These are phyloP conservation scores for Melinaea marsaeus DNA, from an alignment of 2,888 invertebrate species.

Conservation along the genomic window DNA sequence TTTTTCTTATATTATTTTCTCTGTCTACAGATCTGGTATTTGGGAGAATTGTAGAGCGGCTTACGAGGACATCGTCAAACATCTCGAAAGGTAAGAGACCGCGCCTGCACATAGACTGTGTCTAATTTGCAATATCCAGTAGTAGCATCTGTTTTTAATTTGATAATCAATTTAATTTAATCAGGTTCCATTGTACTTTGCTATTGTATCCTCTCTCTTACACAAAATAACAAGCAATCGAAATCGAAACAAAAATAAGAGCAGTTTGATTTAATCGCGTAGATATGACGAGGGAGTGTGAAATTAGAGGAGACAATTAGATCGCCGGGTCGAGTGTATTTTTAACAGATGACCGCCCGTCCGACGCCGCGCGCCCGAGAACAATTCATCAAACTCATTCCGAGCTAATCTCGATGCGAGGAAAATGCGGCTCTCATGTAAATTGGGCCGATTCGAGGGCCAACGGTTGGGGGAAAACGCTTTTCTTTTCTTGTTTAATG, in stretches of 20 bases:
- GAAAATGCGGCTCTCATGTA: conserved; percentile 79
- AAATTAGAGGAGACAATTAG: conserved; percentile 78
- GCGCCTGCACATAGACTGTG: too few relatives aligned
- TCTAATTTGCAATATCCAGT: too few relatives aligned
- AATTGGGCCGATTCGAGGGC: conserved; percentile 76
- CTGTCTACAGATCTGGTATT: conserved; percentile 86
- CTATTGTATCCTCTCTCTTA: background rate
- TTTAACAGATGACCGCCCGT: conserved; percentile 76
- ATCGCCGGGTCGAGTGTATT: conserved; percentile 77
- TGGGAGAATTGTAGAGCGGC: conserved; percentile 97
- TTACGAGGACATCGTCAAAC: conserved; percentile 96
- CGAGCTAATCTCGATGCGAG: conserved; percentile 76
- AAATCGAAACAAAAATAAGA: conserved; percentile 14
- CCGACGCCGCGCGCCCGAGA: conserved; percentile 53
- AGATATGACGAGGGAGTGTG: conserved; percentile 73
- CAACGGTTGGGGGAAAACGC: conserved; percentile 74
- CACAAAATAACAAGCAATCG: conserved; percentile 8
- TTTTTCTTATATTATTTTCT: conserved; percentile 67
- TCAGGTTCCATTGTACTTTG: background rate
- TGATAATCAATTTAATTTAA: too few relatives aligned
- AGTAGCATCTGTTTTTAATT: too few relatives aligned
- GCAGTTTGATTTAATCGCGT: conserved; percentile 54
- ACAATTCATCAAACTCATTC: conserved; percentile 78
- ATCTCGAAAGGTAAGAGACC: conserved; percentile 90
- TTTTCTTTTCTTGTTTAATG: conserved; percentile 78